Evolutionary conservation across 1,140 invertebrate genomes (phyloP), one percentile per base, ranked within the genome.

Genomic region (Drosophila quadrilineata): DNA sequence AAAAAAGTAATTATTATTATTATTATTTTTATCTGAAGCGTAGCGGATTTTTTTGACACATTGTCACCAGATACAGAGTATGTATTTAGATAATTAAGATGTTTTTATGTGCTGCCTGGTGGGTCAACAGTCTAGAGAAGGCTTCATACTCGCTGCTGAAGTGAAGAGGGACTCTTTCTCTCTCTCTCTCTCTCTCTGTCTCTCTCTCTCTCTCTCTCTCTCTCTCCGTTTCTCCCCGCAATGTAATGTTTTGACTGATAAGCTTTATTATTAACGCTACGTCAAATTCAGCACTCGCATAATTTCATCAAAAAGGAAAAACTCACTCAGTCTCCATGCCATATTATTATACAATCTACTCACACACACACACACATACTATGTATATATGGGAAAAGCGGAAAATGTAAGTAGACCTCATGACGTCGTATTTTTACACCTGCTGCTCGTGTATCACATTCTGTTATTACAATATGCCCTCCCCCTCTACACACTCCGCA

Each of bases 221-320:
- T 12, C 10, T 22, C 0, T 6, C 3, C 14, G 35, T 3, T 5
- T 56, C 29, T 3, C 28, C n/a, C n/a, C n/a, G n/a, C n/a, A n/a
- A n/a, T 29, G 43, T 56, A 75, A 59, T 40, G 46, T 48, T 60
- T 62, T 60, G 67, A 72, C 77, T 84, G 76, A 84, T 84, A 76
- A 65, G 77, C 36, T 50, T 38, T 73, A 76, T 84, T 80, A 80
- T 84, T 80, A 72, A 76, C 72, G 63, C 77, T 16, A 66, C 62
- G 68, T 56, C 69, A 68, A 63, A 45, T 64, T 46, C 75, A 36
- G 53, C 50, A 58, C 58, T 68, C 77, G 63, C 77, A 62, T 72
- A 71, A 84, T 76, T 80, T 82, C 67, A 75, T 68, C 58, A 73
- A 75, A n/a, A n/a, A n/a, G n/a, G n/a, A n/a, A n/a, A 82, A 75